These are phyloP conservation scores for Bettongia penicillata DNA, from an alignment of 2,113 vertebrate species.

Conservation along the genomic window DNA sequence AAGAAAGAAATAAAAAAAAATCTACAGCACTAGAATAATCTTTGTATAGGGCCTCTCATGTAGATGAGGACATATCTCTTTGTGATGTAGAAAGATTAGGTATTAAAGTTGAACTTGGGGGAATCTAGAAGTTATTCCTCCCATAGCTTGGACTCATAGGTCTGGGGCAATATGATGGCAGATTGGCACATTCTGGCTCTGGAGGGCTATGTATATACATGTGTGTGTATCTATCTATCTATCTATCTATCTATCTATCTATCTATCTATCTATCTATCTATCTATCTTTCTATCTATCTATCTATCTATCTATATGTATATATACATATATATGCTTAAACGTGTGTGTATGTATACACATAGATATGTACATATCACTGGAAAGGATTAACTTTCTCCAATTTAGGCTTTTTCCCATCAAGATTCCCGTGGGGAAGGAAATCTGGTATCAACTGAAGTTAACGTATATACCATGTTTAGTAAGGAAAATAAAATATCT, in stretches of 20 bases:
- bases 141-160: background rate
- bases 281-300: too few relatives aligned
- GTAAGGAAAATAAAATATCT: conserved; percentile 16
- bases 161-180: background rate
- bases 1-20: too few relatives aligned
- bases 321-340: too few relatives aligned
- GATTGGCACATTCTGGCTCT: background rate
- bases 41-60: background rate
- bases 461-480: background rate
- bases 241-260: too few relatives aligned
- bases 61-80: background rate
- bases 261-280: too few relatives aligned
- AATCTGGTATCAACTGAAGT: background rate
- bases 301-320: too few relatives aligned
- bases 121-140: background rate
- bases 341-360: too few relatives aligned
- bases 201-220: background rate
- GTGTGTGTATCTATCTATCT: too few relatives aligned
- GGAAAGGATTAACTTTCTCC: background rate
- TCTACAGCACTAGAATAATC: background rate
- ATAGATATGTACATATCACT: background rate
- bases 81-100: background rate
- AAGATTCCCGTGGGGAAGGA: background rate
- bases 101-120: background rate
- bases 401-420: background rate